Base-by-base conservation (phyloP, 2,113 vertebrate genomes). In the Ammospiza nelsoni region DNA sequence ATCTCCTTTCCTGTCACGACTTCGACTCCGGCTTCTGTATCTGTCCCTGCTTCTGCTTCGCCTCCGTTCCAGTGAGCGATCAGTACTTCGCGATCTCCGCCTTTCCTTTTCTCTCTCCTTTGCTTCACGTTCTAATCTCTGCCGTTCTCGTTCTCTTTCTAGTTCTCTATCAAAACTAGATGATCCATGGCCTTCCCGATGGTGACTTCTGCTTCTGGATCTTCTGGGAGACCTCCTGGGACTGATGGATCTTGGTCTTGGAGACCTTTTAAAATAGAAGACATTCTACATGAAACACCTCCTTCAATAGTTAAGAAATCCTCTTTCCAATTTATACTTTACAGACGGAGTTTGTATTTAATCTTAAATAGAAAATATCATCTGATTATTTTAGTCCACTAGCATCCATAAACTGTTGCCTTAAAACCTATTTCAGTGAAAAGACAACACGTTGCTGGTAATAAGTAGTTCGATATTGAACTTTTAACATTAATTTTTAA, bases 161-260 rank as follows among this genome's bases (percentile, higher is more conserved):
- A 99, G 97, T 90, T 99, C 99, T 78, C 98, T 98, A 69, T 99
- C 99, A 66, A 99, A 99, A 96, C 98, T 99, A 92, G 98, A 99
- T 67, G 98, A 98, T 28, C 99, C 98, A 2, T 98, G 99, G 43
- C 98, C 98, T 31, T 99, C 99, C 63, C 97, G 98, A 95, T 99
- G 99, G 97, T 98, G 99, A 97, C 99, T 99, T 95, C 98, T 98
- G 97, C 99, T 99, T 95, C 99, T 98, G 17, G 99, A 99, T 89
- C 99, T 98, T 95, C 99, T 98, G 35, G 99, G 99, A 35, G 99
- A 99, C 71, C 98, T 98, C 68, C 98, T 96, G 71, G 99, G 99
- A 97, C 98, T 99, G 8, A 98, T 97, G 5, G 99, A 99, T 88
- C 98, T 84, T 48, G 87, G 98, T 66, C 98, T 98, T 44, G 99